phyloP scores from a whole-genome alignment of 2,797 vertebrate species.

The Nannoperca australis region DNA sequence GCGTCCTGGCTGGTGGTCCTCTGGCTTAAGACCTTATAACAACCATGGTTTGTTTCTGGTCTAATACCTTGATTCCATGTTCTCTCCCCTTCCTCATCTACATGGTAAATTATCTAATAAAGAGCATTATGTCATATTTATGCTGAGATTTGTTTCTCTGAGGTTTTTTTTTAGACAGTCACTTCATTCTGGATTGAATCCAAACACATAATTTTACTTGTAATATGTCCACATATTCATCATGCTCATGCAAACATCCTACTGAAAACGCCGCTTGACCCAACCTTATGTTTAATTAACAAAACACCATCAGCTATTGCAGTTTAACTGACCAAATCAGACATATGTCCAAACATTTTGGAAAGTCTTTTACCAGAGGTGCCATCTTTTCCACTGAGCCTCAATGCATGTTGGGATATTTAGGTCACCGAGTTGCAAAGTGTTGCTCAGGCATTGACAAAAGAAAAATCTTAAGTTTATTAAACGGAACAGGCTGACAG shows the following conservation, averaged over 20 bases:
- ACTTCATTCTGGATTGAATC: not conserved
- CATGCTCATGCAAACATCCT: not conserved
- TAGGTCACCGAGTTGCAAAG: slow-evolving; percentile 83
- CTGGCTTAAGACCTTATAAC: not conserved
- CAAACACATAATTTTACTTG: not conserved
- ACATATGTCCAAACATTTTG: slow-evolving; percentile 52
- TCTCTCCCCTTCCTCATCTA: not conserved
- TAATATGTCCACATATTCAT: slow-evolving; percentile 9
- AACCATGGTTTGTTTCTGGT: not conserved
- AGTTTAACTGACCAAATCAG: slow-evolving; percentile 37
- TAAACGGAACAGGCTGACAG: slow-evolving; percentile 92
- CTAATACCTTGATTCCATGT: not conserved
- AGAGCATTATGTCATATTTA: not conserved
- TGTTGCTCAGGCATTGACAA: slow-evolving; percentile 79
- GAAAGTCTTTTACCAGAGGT: slow-evolving; percentile 55
- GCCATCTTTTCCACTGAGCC: slow-evolving; percentile 64
- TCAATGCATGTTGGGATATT: slow-evolving; percentile 73
- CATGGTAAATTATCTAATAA: not conserved
- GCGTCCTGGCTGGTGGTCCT: not conserved
- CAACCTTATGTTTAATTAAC: slow-evolving; percentile 31
- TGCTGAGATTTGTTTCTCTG: not conserved
- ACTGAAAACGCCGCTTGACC: slow-evolving; percentile 24
- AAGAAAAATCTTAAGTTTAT: slow-evolving; percentile 90
- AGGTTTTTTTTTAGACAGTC: not conserved
- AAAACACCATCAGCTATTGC: slow-evolving; percentile 32